Base-by-base conservation (phyloP, 2,797 vertebrate species). In the Etheostoma perlongum region DNA sequence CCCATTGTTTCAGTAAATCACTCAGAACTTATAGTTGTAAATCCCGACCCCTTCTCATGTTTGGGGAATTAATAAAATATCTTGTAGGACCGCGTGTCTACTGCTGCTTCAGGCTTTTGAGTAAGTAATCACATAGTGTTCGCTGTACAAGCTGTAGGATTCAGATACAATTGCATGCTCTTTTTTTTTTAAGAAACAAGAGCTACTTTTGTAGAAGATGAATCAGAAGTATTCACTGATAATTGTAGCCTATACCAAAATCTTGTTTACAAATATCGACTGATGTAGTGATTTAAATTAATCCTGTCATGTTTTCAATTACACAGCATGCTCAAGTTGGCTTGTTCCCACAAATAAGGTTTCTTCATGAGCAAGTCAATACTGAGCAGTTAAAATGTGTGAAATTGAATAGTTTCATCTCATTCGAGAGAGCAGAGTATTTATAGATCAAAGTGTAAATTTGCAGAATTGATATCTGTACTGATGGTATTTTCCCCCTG, bases 381-480 rank as follows among this genome's bases (percentile, higher is more conserved):
- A 70, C 67, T 49, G 85, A 89, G 76, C 79, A 72, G 81, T 75
- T 89, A 88, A 93, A 92, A 92, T 72, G 90, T 93, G 91, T 94
- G 92, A 95, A 94, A 95, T 94, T 91, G 88, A 93, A 93, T 92
- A 91, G 91, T 93, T 94, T 93, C 87, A 89, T 94, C 90, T 92
- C 74, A 85, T 93, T 92, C 86, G 75, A 74, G 65, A 76, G 78
- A 83, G 79, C 81, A 42, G 61, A 66, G 72, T 87, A 73, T 93
- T 88, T 82, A 74, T 78, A 92, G 90, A 94, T 93, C 91, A 94
- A 92, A 93, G 90, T 85, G 74, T 79, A 86, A 83, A 89, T 92
- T 83, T 84, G 46, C 58, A 51, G 27, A 86, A 90, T 88, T 86
- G 61, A 87, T 91, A 92, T 84, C 67, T 73, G 74, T 65, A 42